Evolutionary conservation across 2,113 vertebrate species (phyloP), one percentile per base, ranked within the genome.

Genomic region (Drymodes brunneopygia): DNA sequence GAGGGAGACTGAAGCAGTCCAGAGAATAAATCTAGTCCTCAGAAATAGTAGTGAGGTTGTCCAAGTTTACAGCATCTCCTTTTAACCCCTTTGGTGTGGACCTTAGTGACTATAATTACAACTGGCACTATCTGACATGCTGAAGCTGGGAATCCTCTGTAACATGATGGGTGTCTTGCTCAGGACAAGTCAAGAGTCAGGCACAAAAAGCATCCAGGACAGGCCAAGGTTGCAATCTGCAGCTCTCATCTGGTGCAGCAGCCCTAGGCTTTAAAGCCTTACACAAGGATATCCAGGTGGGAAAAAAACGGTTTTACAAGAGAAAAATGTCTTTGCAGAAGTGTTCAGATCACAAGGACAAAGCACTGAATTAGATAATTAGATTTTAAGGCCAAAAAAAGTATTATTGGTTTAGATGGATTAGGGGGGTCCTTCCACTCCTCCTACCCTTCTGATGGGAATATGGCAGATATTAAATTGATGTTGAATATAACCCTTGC

Each of bases 1-100:
- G 88, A 97, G 98, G 95, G 96, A 96, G 86, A 70, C 90, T 97
- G 81, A 89, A 95, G 93, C 64, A 97, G 96, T 91, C 96, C 88
- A 96, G 95, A 95, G 91, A 97, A 97, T 98, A 98, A 98, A 98
- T 97, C 96, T 95, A 90, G 86, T 53, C 84, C 94, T 96, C 93
- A 94, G 94, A 97, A 97, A 95, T 27, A 96, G 93, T 74, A 97
- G 90, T 50, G 94, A 96, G 94, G 94, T 95, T 95, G 95, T 90
- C 91, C 83, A 95, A 96, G 97, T 98, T 98, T 98, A 98, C 97
- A 96, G 96, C 71, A 67, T 94, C 92, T 97, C 95, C 97, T 98
- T 97, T 98, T 98, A 98, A 98, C 97, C 97, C 89, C 77, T 94
- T 71, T 96, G 94, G 94, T 95, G 97, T 96, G 95, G 96, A 93